Percentiles rank a stretch among this genome's conserved stretches.
phyloP scores from a whole-genome alignment of 2,797 vertebrate genomes.

The Acanthurus tractus region DNA sequence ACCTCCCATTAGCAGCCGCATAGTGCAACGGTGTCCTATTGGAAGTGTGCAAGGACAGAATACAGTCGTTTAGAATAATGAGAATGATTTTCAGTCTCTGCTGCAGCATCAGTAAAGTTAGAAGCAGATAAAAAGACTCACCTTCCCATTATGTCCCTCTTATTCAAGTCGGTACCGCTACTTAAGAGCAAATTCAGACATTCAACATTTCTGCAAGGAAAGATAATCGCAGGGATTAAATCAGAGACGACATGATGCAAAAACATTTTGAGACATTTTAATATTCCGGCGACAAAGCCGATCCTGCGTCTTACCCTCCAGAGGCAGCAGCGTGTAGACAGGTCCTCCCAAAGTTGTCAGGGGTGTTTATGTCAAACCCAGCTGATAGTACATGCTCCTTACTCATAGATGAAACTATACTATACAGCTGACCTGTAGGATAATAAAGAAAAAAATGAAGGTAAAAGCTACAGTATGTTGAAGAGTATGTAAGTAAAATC shows the following conservation, averaged over 20 bases:
- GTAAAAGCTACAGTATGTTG: not conserved
- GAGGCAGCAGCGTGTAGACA: constrained; percentile 99
- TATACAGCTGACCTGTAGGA: constrained; percentile 96
- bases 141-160: constrained; percentile 96
- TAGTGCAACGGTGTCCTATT: constrained; percentile 96
- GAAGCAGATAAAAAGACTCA: constrained; percentile 62
- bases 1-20: constrained; percentile 95
- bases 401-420: constrained; percentile 98
- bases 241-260: not conserved
- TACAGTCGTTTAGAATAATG: not conserved
- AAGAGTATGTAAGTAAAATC: not conserved
- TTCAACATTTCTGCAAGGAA: constrained; percentile 91
- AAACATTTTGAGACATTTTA: not conserved
- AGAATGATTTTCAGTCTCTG: not conserved
- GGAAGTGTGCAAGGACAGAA: not conserved
- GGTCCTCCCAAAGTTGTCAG: constrained; percentile 97
- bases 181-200: constrained; percentile 99
- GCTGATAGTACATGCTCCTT: constrained; percentile 96
- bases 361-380: constrained; percentile 98
- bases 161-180: constrained; percentile 95
- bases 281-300: constrained; percentile 4
- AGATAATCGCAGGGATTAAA: constrained; percentile 17
- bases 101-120: not conserved
- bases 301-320: constrained; percentile 88
- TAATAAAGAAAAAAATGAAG: not conserved